Conservation (phyloP, 2,113 vertebrate species). For the Psittacula cyanocephala region DNA sequence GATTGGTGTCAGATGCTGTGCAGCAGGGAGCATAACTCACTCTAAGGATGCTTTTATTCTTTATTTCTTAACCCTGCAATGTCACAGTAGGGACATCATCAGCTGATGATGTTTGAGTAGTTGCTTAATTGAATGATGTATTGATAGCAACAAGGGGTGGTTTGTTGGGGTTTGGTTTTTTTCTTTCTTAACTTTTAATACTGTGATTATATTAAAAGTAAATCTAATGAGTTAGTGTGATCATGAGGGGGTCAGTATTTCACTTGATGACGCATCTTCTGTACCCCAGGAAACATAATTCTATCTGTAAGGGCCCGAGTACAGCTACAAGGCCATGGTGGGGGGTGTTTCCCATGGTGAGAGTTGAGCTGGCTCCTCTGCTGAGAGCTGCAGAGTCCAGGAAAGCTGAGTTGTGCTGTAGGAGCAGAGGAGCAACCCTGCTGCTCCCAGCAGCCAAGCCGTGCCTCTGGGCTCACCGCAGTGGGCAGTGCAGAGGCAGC, state of each 20-base stretch:
- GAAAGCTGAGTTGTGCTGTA: background rate
- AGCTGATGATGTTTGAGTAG: background rate
- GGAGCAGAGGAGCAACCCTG: background rate
- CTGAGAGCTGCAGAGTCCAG: background rate
- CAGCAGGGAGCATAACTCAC: background rate
- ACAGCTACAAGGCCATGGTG: background rate
- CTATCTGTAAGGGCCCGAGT: background rate
- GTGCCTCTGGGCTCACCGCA: accelerated
- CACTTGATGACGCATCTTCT: background rate
- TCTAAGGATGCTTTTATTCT: background rate
- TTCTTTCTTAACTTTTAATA: background rate
- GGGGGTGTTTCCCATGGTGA: background rate
- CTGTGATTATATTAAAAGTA: background rate
- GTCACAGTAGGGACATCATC: background rate
- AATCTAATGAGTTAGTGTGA: background rate
- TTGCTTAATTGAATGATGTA: background rate
- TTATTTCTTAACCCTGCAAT: background rate
- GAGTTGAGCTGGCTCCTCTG: background rate
- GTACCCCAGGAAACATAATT: background rate
- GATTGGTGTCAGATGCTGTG: background rate
- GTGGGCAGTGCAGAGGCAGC: background rate
- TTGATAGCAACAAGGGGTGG: background rate
- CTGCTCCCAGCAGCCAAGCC: background rate
- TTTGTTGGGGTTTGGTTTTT: background rate
- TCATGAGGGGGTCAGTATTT: background rate